Percentiles rank a stretch among this genome's conserved stretches.
Evolutionary conservation across 2,797 vertebrate genomes (phyloP).

Genomic region (Brotogeris chrysoptera): DNA sequence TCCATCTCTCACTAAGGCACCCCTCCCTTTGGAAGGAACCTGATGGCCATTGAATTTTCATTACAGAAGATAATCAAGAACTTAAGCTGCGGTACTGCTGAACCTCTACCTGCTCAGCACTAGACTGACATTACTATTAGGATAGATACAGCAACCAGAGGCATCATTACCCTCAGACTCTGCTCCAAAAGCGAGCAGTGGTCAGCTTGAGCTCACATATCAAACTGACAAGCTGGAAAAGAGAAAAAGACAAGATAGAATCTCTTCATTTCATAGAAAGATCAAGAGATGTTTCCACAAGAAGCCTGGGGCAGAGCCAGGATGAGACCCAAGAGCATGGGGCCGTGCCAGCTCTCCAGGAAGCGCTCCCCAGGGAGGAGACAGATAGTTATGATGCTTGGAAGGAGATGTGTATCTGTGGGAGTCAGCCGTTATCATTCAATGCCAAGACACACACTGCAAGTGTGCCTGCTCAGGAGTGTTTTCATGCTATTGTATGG

Average conservation of each 20-base stretch:
- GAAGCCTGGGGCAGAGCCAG: neutral
- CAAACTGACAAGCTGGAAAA: neutral
- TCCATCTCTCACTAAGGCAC: neutral
- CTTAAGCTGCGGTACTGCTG: neutral
- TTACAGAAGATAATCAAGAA: neutral
- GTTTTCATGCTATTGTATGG: neutral
- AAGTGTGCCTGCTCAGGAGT: neutral
- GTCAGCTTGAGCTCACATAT: neutral
- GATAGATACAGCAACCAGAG: neutral
- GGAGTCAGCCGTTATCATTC: neutral
- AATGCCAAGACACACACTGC: constrained; percentile 36
- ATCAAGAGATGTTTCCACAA: neutral
- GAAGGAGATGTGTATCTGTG: neutral
- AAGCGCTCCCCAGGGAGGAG: neutral
- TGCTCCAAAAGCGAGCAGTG: accelerated
- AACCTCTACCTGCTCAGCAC: neutral
- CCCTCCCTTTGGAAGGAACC: neutral
- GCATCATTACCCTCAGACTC: neutral
- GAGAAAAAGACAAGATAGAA: neutral
- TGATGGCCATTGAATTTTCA: neutral
- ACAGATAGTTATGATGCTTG: neutral
- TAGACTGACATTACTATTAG: neutral
- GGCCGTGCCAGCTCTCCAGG: neutral
- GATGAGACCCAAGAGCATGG: accelerated
- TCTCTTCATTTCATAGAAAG: neutral